Percentiles rank a stretch among this genome's conserved stretches.
phyloP scores from a whole-genome alignment of 2,888 invertebrate species.

The Folsomia candida region DNA sequence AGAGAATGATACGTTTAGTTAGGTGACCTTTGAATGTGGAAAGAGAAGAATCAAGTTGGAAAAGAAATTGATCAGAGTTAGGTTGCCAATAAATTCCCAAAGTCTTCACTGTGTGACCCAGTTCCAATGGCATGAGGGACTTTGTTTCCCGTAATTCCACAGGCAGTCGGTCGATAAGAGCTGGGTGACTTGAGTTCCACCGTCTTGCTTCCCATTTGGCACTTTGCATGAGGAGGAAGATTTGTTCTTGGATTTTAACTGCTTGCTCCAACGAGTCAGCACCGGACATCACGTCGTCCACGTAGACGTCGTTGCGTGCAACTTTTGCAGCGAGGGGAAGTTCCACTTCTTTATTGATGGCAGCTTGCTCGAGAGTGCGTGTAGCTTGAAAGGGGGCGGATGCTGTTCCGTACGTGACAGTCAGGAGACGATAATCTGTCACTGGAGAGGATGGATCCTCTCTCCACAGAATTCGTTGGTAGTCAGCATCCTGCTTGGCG shows the following conservation, averaged over 20 bases:
- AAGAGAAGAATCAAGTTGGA: too few species aligned
- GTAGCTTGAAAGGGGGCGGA: constrained; percentile 50
- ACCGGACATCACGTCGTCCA: constrained; percentile 42
- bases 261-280: not conserved
- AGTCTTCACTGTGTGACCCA: not conserved
- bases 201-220: not conserved
- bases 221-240: not conserved
- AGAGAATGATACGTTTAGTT: too few species aligned
- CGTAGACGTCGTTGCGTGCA: constrained; percentile 52
- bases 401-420: constrained; percentile 52
- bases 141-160: not conserved
- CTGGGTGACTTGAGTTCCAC: not conserved
- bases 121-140: not conserved
- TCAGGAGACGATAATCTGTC: constrained; percentile 34
- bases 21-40: too few species aligned
- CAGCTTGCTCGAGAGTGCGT: constrained; percentile 47
- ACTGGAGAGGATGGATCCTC: constrained; percentile 34
- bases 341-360: constrained; percentile 36
- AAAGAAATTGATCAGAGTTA: not conserved
- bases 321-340: constrained; percentile 53
- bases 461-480: constrained; percentile 53
- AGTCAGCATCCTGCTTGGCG: constrained; percentile 47
- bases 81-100: constrained; percentile 5
- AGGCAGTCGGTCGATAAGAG: not conserved
- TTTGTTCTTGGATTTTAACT: not conserved